Base-by-base conservation (phyloP, 1,140 invertebrate genomes). In the Papilio dardanus region DNA sequence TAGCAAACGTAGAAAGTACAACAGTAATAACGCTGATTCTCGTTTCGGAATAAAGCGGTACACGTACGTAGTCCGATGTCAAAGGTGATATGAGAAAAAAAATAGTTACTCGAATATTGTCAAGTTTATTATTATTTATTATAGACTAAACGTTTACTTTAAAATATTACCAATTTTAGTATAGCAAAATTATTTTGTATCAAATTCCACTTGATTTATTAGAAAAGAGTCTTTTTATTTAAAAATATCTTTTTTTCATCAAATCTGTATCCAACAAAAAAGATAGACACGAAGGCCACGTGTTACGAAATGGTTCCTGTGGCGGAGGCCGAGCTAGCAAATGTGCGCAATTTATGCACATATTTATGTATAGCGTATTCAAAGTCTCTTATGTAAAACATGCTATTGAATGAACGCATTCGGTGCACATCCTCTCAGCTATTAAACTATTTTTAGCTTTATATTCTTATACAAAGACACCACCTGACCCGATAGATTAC, bases 281-380 rank as follows among this genome's bases (percentile, higher is more conserved):
- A 62, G 54, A 62, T 62, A 62, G 65, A 33, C 65, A 2, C n/a
- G 30, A 35, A 35, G 65, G 30, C 31, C 31, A 33, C 6, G 65
- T 35, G 30, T 33, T 33, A n/a, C 30, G 28, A 66, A 67, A 67
- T 67, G 16, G 65, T 67, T 67, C 65, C 30, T 67, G 33, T 35
- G 6, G 31, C 65, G 65, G 65, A 33, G 30, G 65, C 30, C 65
- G 31, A 33, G 65, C 58, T 65, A 31, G 58, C 1, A 67, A 67
- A 67, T 37, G 35, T 35, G 35, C 31, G 67, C 33, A 40, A 69
- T 69, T 69, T 68, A 68, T 68, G 66, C 66, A 68, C 66, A 68
- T 68, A 40, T 68, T 68, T 68, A 40, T 40, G 35, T 68, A 68
- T 21, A 68, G 1, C 10, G 21, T 40, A 68, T 68, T 68, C 66